Base-by-base conservation (phyloP, 2,888 invertebrate species). In the Reticulitermes lucifugus region DNA sequence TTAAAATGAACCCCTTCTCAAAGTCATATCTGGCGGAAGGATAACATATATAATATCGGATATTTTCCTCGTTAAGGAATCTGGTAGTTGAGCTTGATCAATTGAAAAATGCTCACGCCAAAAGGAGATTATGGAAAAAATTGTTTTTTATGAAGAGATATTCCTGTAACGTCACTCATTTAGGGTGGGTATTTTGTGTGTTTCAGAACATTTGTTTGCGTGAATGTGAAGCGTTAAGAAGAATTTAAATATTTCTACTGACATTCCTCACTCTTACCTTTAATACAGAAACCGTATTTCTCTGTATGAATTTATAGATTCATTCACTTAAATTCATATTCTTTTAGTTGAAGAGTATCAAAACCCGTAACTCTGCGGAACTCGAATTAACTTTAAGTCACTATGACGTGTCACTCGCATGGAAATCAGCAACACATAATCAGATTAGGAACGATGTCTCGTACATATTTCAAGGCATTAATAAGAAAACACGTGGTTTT, bases 101-200 rank as follows among this genome's bases (percentile, higher is more conserved):
- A n/a, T 12, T 65, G 65, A 9, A 6, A n/a, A 25, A 65, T 65
- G n/a, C n/a, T 65, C 65, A 65, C 65, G 65, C 65, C 65, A 65
- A 65, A 65, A 65, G 65, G 12, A n/a, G 25, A 65, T 65, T n/a
- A 12, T 65, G 9, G 25, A n/a, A 25, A n/a, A n/a, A 65, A 65
- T 65, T 25, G 9, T n/a, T 65, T 65, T 65, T 7, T 65, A 7
- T n/a, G 65, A 65, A 65, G 10, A n/a, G n/a, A 65, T n/a, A 25
- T 65, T 65, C 65, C 65, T 65, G 65, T n/a, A n/a, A 65, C 9
- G 25, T 65, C 65, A 65, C 65, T 65, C 65, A n/a, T 60, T 21
- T 25, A n/a, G 65, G 14, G n/a, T 65, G 25, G n/a, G 12, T 25
- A 65, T 65, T 65, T 12, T 60, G 65, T 25, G 65, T 65, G 65